Base-by-base conservation (phyloP, 2,797 vertebrate species). In the Loriculus beryllinus region DNA sequence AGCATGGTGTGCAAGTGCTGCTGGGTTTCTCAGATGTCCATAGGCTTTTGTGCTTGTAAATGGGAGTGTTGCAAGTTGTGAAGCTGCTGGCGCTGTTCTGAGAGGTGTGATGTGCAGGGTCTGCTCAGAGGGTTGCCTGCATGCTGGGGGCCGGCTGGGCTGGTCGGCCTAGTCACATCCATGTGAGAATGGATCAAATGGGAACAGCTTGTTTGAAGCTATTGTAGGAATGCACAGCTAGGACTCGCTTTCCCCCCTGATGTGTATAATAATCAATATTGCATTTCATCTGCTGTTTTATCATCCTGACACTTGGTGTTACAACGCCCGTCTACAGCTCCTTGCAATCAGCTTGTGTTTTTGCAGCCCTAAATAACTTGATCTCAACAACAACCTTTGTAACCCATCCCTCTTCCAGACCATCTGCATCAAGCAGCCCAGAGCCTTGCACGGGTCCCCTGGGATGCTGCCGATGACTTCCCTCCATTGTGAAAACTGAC, bases 201-300 rank as follows among this genome's bases (percentile, higher is more conserved):
- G 77, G 45, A 81, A 25, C 12, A 71, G 42, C 23, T 62, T 60
- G 62, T 57, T 75, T 35, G 77, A 62, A 59, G 68, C 19, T 29
- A 9, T 42, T 33, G 3, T 3, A 49, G 65, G 48, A 59, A 54
- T 2, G 17, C 20, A 26, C 37, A 43, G 65, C 15, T 23, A 69
- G 70, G 62, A 12, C 63, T 69, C 0, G 0, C 35, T 62, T 70
- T 22, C 1, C 16, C 42, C 33, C 11, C 29, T 37, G 22, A 23
- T 10, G 0, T 9, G 26, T n/a, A 6, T 20, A 57, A 78, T 64
- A 47, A 93, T 71, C 62, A 78, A 57, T 71, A 88, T 25, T 49
- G 42, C 42, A 33, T 75, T 90, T 88, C 62, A 42, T 69, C 71
- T 71, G 77, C 62, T 75, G 1, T 56, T 90, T 93, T 81, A 56